A percentile compares a stretch with the other conserved stretches of the same genome.
Conservation (phyloP, 2,113 vertebrate species). For the Actinemys pallida region DNA sequence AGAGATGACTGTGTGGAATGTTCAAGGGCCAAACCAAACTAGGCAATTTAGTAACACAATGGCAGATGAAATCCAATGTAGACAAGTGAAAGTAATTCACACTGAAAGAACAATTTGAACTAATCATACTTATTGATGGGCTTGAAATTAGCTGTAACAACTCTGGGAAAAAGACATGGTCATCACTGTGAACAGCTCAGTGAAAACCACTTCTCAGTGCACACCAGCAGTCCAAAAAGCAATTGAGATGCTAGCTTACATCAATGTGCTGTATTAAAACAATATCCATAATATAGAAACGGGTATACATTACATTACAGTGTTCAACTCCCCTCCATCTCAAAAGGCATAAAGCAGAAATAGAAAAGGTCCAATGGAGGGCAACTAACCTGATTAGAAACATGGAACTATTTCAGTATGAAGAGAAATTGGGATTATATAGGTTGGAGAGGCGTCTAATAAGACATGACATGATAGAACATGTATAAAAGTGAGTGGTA, state of each 20-base stretch:
- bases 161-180: conserved; percentile 12
- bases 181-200: conserved; percentile 32
- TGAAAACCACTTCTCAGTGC: conserved; percentile 35
- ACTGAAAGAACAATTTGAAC: conserved; percentile 74
- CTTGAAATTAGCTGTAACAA: conserved; percentile 71
- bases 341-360: conserved; percentile 15
- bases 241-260: conserved; percentile 59
- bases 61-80: conserved; percentile 62
- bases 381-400: conserved; percentile 19
- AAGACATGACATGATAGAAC: background rate
- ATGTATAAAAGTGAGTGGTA: background rate
- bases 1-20: background rate
- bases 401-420: conserved; percentile 7
- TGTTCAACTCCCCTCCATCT: conserved; percentile 34
- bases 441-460: conserved; percentile 36
- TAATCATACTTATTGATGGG: conserved; percentile 74
- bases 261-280: conserved; percentile 43
- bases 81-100: conserved; percentile 70
- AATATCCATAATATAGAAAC: conserved; percentile 53
- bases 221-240: conserved; percentile 18
- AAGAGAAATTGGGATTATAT: conserved; percentile 21
- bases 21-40: background rate
- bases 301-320: conserved; percentile 19
- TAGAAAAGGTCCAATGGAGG: conserved; percentile 20
- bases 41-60: conserved; percentile 20